phyloP scores from a whole-genome alignment of 1,140 invertebrate genomes.

The Eueides isabella region DNA sequence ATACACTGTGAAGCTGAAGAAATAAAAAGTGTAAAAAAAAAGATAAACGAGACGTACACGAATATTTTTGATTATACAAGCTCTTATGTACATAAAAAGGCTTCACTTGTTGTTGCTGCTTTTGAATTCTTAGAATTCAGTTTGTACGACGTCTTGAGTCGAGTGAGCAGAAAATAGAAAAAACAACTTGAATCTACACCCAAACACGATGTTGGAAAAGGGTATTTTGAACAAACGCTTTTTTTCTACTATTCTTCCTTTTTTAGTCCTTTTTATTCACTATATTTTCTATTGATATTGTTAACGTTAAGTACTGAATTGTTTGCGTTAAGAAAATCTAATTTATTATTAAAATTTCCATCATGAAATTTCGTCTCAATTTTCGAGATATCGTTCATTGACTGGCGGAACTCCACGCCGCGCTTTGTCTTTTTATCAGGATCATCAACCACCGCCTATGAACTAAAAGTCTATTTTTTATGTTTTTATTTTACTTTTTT shows the following conservation, averaged over 20 bases:
- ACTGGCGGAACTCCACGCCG: too few species aligned
- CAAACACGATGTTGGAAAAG: slow-evolving; percentile 7
- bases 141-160: not conserved
- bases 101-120: not conserved
- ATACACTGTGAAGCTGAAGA: too few species aligned
- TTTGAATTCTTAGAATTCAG: slow-evolving; percentile 3
- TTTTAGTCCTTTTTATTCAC: not conserved
- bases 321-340: too few species aligned
- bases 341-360: too few species aligned
- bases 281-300: not conserved
- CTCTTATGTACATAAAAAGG: slow-evolving; percentile 6
- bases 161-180: not conserved
- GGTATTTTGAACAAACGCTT: slow-evolving; percentile 10
- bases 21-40: too few species aligned
- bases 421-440: too few species aligned
- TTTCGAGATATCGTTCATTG: too few species aligned
- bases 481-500: too few species aligned
- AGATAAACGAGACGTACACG: not conserved
- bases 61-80: not conserved
- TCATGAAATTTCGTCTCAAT: not conserved
- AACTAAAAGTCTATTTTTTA: too few species aligned
- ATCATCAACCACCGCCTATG: too few species aligned
- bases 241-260: not conserved
- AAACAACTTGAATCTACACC: slow-evolving; percentile 1
- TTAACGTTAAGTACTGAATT: not conserved